phyloP scores from a whole-genome alignment of 2,113 vertebrate species.

The Ictidomys tridecemlineatus region DNA sequence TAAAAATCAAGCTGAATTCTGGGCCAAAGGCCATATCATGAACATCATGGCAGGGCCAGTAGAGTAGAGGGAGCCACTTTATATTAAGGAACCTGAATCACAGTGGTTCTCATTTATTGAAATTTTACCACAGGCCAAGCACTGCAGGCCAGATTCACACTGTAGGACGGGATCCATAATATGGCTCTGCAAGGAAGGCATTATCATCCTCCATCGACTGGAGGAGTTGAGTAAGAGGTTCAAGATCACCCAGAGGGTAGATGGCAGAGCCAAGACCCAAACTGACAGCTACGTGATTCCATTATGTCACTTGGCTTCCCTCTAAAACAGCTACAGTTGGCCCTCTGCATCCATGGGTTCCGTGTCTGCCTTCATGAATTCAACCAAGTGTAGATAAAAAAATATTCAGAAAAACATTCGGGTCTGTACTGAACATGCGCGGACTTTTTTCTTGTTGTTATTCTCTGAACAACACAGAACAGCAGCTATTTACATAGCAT shows the following conservation, averaged over 20 bases:
- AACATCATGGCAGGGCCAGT: accelerated
- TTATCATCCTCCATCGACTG: not conserved
- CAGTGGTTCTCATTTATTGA: no score
- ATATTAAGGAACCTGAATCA: accelerated
- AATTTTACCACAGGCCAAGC: accelerated
- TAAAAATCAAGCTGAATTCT: no score
- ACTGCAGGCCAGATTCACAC: accelerated
- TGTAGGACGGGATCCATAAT: accelerated
- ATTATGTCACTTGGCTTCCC: not conserved
- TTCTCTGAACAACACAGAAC: not conserved
- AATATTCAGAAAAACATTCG: not conserved
- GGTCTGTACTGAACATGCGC: not conserved
- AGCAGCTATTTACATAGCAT: not conserved
- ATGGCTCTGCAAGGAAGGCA: not conserved
- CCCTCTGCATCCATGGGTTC: not conserved
- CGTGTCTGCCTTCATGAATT: not conserved
- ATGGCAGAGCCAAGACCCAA: not conserved
- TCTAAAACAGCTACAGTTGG: not conserved
- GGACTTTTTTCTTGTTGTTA: not conserved
- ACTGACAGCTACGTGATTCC: accelerated
- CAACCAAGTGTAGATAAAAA: not conserved
- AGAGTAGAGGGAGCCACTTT: accelerated
- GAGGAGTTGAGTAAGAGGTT: not conserved
- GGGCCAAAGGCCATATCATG: not conserved
- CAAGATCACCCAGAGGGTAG: not conserved